phyloP scores from a whole-genome alignment of 2,888 invertebrate species.

The Ornithoptera alexandrae region DNA sequence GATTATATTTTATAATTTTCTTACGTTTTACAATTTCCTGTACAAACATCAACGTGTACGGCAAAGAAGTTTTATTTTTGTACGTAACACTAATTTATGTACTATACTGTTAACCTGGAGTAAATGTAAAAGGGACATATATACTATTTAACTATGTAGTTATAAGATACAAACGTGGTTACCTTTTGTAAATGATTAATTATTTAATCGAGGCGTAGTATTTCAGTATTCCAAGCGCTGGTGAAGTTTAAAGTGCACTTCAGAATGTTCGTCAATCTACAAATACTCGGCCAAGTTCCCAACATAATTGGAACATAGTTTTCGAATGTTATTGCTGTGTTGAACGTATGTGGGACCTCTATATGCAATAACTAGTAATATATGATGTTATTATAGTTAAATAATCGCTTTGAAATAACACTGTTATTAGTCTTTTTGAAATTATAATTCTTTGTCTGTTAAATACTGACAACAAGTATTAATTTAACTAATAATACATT shows the following conservation, averaged over 20 bases:
- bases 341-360: slow-evolving; percentile 9
- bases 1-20: no score
- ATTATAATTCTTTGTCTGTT: neutral
- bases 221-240: slow-evolving; percentile 10
- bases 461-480: neutral
- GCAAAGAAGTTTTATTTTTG: no score
- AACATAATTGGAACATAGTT: slow-evolving; percentile 27
- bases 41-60: no score
- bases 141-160: no score
- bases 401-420: neutral
- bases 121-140: no score
- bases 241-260: slow-evolving; percentile 26
- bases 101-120: no score
- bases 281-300: slow-evolving; percentile 27
- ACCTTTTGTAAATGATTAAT: slow-evolving; percentile 16
- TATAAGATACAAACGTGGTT: neutral
- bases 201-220: slow-evolving; percentile 9
- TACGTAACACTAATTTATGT: no score
- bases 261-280: slow-evolving; percentile 22
- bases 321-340: slow-evolving; percentile 16
- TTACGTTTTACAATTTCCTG: no score
- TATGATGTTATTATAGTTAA: neutral
- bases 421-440: neutral
- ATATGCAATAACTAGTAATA: slow-evolving; percentile 8
- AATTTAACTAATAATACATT: neutral